phyloP scores from a whole-genome alignment of 2,113 vertebrate genomes.

The Corythaixoides concolor region DNA sequence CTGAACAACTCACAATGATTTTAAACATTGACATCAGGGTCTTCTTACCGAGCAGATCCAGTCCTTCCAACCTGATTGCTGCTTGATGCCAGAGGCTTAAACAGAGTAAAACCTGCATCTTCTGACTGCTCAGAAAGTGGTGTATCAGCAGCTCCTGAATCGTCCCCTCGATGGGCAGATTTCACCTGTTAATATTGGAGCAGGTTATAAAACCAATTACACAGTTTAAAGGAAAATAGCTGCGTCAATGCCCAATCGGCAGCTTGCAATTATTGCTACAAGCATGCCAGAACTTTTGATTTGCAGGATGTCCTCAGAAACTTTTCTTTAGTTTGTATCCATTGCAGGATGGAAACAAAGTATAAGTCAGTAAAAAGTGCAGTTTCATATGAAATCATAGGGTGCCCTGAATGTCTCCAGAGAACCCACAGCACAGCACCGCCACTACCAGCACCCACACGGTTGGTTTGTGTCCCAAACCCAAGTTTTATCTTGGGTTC shows the following conservation, averaged over 20 bases:
- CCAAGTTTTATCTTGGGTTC: not conserved
- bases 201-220: constrained; percentile 1
- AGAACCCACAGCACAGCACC: not conserved
- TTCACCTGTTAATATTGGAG: constrained; percentile 45
- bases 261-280: not conserved
- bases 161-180: not conserved
- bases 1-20: not conserved
- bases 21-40: not conserved
- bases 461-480: not conserved
- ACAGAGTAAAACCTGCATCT: not conserved
- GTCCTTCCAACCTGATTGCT: constrained; percentile 56
- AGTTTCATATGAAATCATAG: not conserved
- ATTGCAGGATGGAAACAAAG: not conserved
- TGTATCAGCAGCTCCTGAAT: not conserved
- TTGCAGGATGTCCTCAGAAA: not conserved
- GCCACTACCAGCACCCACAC: not conserved
- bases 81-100: constrained; percentile 42
- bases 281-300: not conserved
- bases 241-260: not conserved
- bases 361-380: not conserved
- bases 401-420: too few species aligned
- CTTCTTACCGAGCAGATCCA: constrained; percentile 73
- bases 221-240: not conserved
- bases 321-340: not conserved
- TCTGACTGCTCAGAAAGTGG: not conserved